Evolutionary conservation across 2,113 vertebrate genomes (phyloP), one percentile per base, ranked within the genome.

Genomic region (Pelmatolapia mariae): DNA sequence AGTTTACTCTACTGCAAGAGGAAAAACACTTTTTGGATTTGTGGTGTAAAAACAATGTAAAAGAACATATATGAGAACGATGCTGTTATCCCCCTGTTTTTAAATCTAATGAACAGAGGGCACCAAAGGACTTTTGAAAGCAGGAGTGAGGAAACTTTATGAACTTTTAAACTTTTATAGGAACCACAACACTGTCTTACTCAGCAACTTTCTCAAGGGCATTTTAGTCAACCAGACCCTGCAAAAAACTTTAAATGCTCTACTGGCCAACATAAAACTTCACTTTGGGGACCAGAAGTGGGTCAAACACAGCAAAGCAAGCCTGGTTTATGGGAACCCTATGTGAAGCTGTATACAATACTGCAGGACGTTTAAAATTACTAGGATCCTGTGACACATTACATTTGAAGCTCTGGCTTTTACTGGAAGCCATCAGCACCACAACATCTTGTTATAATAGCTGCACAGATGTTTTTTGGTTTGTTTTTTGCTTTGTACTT

Each of bases 141-240:
- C 33, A 5, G 12, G 38, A 29, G 8, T 38, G 47, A 85, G 43
- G 16, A 22, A 31, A 22, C 43, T 87, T 85, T 80, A 90, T 88
- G 68, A 86, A 87, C 87, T 82, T 90, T 87, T 8, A 87, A 86
- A 87, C 50, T 87, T 93, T 92, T 87, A 92, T 68, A 81, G 80
- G 57, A 81, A 59, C 54, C 19, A 54, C 80, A 56, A 13, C 19
- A 38, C 61, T 33, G 26, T 82, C 71, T 86, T 61, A 38, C 82
- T 88, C 93, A 92, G 86, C 87, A 92, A 47, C 84, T 88, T 90
- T 86, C 61, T 90, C 66, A 89, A 92, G 90, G 91, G 31, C 85
- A 33, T 73, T 83, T 92, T 16, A 80, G 84, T 54, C 59, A 81
- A 47, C 50, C 22, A 22, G 36, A 53, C 10, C 36, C 59, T 54